phyloP scores from a whole-genome alignment of 2,113 vertebrate genomes.

The Muntiacus reevesi region DNA sequence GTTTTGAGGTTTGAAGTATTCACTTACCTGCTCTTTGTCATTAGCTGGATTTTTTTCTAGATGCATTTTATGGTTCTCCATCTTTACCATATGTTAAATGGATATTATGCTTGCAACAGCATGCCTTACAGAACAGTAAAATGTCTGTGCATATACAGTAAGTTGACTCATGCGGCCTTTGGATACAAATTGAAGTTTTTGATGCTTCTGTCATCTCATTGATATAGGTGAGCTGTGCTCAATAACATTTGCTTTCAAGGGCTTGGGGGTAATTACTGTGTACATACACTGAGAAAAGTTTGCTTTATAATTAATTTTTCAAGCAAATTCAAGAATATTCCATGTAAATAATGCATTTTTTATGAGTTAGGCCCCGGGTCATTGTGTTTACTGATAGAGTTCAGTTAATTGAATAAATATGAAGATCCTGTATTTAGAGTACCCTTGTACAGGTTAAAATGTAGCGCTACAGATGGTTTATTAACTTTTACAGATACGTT shows the following conservation, averaged over 20 bases:
- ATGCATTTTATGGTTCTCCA: conserved; percentile 32
- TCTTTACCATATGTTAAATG: conserved; percentile 51
- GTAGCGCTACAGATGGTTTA: conserved; percentile 17
- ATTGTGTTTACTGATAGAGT: conserved; percentile 54
- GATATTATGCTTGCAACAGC: conserved; percentile 46
- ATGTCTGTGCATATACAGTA: conserved; percentile 32
- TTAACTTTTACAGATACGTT: conserved; percentile 15
- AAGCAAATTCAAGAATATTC: conserved; percentile 51
- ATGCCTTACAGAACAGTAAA: background rate
- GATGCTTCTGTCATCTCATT: conserved; percentile 36
- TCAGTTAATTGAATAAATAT: conserved; percentile 61
- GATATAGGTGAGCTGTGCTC: conserved; percentile 45
- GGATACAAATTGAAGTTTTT: conserved; percentile 29
- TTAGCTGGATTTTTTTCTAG: conserved; percentile 1
- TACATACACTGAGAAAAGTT: conserved; percentile 26
- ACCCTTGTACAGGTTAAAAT: conserved; percentile 17
- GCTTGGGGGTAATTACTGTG: conserved; percentile 29
- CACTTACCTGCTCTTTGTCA: conserved; percentile 64
- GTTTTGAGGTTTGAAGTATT: conserved; percentile 56
- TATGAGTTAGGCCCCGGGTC: conserved; percentile 20
- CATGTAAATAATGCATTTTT: conserved; percentile 47
- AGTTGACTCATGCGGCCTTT: conserved; percentile 26
- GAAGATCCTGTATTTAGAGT: conserved; percentile 6
- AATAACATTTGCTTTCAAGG: conserved; percentile 40
- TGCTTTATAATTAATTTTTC: conserved; percentile 56